Conservation (phyloP, 2,888 invertebrate genomes). For the Alsophila aescularia region DNA sequence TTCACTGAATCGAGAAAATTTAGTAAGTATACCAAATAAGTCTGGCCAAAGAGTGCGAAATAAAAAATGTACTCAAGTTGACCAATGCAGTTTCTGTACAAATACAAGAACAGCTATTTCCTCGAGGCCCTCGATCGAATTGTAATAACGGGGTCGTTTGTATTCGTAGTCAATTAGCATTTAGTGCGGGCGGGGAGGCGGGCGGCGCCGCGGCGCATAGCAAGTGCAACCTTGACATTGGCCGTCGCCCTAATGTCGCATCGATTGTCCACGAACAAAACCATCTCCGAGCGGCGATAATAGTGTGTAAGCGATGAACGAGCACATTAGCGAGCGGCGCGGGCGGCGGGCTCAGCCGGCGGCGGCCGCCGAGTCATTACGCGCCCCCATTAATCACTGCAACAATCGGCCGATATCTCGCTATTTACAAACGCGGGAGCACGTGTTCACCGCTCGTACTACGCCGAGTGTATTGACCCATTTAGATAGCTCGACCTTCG, state of each 20-base stretch:
- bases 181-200: conserved; percentile 48
- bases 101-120: conserved; percentile 30
- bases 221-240: conserved; percentile 83
- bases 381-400: conserved; percentile 84
- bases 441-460: conserved; percentile 82
- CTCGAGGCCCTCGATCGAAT: conserved; percentile 31
- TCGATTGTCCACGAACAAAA: conserved; percentile 77
- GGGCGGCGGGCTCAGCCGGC: conserved; percentile 49
- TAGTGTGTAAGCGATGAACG: conserved; percentile 81
- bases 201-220: conserved; percentile 58
- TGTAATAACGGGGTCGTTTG: conserved; percentile 58
- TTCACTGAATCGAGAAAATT: too few relatives aligned
- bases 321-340: conserved; percentile 77
- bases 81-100: conserved; percentile 19
- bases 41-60: not conserved
- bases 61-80: conserved; percentile 1
- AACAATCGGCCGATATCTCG: conserved; percentile 85
- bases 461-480: conserved; percentile 84
- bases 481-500: conserved; percentile 85
- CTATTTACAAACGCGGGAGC: conserved; percentile 84
- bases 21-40: too few relatives aligned
- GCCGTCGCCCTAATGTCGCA: conserved; percentile 75
- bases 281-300: conserved; percentile 73
- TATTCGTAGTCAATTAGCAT: conserved; percentile 64
- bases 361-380: conserved; percentile 75